Evolutionary conservation across 2,888 invertebrate species (phyloP).

Genomic region (Cheilosia variabilis): DNA sequence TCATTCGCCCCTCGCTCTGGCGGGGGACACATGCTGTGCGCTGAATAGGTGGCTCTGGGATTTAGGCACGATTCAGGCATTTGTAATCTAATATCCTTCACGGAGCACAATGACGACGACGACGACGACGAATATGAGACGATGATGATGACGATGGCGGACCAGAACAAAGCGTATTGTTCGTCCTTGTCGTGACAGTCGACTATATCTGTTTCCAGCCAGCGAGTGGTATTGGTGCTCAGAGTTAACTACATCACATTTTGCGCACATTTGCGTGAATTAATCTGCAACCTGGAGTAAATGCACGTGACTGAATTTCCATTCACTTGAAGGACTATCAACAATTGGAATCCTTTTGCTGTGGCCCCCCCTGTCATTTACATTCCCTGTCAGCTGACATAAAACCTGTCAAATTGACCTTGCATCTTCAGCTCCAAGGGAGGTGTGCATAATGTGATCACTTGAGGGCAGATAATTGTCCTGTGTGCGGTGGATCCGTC

Average conservation of each 20-base stretch:
- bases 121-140: neutral
- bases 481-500: too few species aligned
- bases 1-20: slow-evolving; percentile 43
- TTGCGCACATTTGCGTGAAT: slow-evolving; percentile 54
- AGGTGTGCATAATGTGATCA: neutral
- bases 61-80: slow-evolving; percentile 67
- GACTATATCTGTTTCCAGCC: slow-evolving; percentile 15
- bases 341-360: slow-evolving; percentile 27
- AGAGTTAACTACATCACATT: slow-evolving; percentile 47
- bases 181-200: slow-evolving; percentile 53
- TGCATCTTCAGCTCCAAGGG: slow-evolving; percentile 2
- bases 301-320: slow-evolving; percentile 63
- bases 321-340: slow-evolving; percentile 26
- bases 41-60: slow-evolving; percentile 47
- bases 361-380: slow-evolving; percentile 43
- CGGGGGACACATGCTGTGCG: slow-evolving; percentile 53
- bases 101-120: slow-evolving; percentile 30
- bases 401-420: slow-evolving; percentile 65
- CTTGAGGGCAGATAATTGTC: neutral
- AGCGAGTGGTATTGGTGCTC: slow-evolving; percentile 49
- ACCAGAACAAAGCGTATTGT: slow-evolving; percentile 67
- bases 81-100: slow-evolving; percentile 73
- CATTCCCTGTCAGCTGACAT: slow-evolving; percentile 51
- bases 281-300: slow-evolving; percentile 46
- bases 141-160: slow-evolving; percentile 56